Conservation (phyloP, 2,888 invertebrate genomes). For the Pseudanteris insignis region DNA sequence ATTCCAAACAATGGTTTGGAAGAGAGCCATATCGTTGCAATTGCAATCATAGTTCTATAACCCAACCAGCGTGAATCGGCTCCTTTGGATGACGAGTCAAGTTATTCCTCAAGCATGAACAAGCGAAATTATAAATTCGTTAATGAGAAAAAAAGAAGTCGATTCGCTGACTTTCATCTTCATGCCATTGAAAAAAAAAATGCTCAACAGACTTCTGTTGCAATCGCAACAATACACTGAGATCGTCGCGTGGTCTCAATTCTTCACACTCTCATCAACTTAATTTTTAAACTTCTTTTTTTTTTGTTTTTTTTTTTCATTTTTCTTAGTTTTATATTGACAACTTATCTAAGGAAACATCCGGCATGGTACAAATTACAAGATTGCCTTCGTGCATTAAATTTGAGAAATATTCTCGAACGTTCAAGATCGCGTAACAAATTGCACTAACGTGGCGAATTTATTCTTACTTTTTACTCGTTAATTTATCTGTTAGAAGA, state of each 20-base stretch:
- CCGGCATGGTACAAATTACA: conserved; percentile 50
- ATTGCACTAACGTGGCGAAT: conserved; percentile 47
- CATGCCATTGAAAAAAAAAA: no score
- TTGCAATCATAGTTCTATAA: no score
- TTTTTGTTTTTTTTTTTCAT: conserved; percentile 7
- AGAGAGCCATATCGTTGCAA: no score
- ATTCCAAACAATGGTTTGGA: conserved; percentile 43
- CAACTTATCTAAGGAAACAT: conserved; percentile 46
- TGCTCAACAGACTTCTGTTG: no score
- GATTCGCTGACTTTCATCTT: no score
- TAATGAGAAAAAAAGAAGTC: no score
- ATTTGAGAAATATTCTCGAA: conserved; percentile 49
- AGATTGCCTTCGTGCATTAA: conserved; percentile 54
- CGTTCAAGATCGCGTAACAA: conserved; percentile 45
- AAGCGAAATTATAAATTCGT: no score
- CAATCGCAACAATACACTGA: conserved; percentile 32
- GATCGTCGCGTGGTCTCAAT: conserved; percentile 8
- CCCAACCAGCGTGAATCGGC: no score
- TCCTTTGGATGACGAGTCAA: no score
- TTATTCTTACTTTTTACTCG: conserved; percentile 4
- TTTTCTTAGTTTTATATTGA: conserved; percentile 25
- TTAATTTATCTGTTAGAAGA: conserved; percentile 15
- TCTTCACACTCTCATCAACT: conserved; percentile 3
- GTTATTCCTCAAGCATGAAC: no score
- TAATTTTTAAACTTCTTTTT: background rate